Percentiles rank a stretch among this genome's conserved stretches.
phyloP scores from a whole-genome alignment of 2,888 invertebrate species.

The Escarpia spicata region DNA sequence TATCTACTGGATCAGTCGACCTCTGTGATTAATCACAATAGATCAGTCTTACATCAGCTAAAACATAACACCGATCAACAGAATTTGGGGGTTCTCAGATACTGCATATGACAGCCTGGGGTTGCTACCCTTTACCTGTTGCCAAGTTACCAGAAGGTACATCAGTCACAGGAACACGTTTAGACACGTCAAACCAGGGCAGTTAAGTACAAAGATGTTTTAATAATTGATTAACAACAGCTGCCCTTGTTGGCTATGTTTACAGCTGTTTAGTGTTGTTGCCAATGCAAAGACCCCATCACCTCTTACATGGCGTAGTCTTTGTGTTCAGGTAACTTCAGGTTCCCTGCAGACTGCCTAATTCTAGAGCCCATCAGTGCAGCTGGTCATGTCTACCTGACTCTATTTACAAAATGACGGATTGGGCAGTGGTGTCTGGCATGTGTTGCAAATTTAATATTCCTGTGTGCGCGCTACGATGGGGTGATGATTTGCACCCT shows the following conservation, averaged over 20 bases:
- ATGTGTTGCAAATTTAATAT: background rate
- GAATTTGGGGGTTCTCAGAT: background rate
- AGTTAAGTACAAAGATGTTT: conserved; percentile 6
- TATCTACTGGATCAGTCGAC: too few species aligned
- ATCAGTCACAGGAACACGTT: background rate
- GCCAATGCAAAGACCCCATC: background rate
- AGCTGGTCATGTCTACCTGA: background rate
- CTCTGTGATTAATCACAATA: too few species aligned
- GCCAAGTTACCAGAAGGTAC: background rate
- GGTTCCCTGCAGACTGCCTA: background rate
- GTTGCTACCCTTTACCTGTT: background rate
- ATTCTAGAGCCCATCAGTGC: background rate
- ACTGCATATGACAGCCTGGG: background rate
- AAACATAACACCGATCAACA: background rate
- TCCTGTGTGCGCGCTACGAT: background rate
- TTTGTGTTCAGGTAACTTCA: background rate
- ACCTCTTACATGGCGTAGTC: background rate
- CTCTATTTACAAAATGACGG: background rate
- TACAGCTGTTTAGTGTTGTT: conserved; percentile 6
- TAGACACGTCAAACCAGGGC: background rate
- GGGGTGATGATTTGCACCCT: too few species aligned
- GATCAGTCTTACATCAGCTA: background rate
- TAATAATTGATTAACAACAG: background rate
- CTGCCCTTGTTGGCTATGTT: background rate
- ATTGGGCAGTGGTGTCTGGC: background rate